Base-by-base conservation (phyloP, 2,888 invertebrate genomes). In the Eristalis arbustorum region DNA sequence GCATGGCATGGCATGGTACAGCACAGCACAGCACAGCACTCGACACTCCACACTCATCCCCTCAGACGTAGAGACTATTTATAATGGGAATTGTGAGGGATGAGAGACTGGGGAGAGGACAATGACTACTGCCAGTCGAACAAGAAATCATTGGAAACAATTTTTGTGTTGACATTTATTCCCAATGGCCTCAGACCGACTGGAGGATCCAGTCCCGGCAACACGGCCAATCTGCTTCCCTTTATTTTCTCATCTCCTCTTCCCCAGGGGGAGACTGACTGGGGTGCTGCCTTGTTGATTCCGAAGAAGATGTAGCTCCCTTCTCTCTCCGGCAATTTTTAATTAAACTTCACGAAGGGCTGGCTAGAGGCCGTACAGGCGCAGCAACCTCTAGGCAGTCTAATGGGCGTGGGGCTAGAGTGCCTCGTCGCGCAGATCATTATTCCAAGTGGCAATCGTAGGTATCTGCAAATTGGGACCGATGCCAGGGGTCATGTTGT, bases 111-210 rank as follows among this genome's bases (percentile, higher is more conserved):
- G n/a, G 14, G n/a, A 66, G 64, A 57, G 59, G 64, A 56, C 61
- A 25, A 25, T 25, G 37, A 11, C 37, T 10, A 10, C 31, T 5
- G 31, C 13, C 37, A 13, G 13, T 37, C 13, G 37, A 13, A 37
- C 57, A 72, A 87, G 75, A 71, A 83, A 83, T 87, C 78, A 87
- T 87, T 83, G 83, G 49, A 83, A 87, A 87, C 87, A 87, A 87
- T 87, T 87, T 87, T 83, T 83, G 78, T 87, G 87, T 87, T 87
- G 87, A 87, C 87, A 87, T 87, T 87, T 83, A 87, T 87, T 83
- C 83, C 83, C 75, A 83, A 83, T 73, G 69, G 74, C 83, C 82
- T 78, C 22, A 62, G 75, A 68, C 75, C 71, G 78, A 78, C 59
- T 5, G 31, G 31, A 59, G 59, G 10, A 10, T 23, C 66, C 71